These are phyloP conservation scores for Strigamia transsilvanica DNA, from an alignment of 2,888 invertebrate genomes.

Conservation along the genomic window DNA sequence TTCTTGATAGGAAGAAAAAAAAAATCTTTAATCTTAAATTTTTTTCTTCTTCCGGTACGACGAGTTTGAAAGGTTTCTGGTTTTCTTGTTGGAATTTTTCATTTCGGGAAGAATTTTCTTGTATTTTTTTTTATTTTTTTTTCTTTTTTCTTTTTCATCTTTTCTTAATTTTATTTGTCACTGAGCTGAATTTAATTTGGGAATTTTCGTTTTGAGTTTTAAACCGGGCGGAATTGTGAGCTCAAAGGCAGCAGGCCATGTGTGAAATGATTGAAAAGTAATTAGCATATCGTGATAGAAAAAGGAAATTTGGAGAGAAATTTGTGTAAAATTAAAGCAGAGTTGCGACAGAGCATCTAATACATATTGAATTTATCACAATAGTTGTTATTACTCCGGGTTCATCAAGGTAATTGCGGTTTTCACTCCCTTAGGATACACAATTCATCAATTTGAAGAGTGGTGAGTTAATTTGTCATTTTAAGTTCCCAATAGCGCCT, in stretches of 20 bases:
- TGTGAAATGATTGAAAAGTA: background rate
- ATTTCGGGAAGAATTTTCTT: background rate
- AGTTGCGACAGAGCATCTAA: background rate
- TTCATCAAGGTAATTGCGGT: constrained; percentile 39
- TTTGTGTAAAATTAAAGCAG: background rate
- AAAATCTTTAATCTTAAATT: constrained; percentile 16
- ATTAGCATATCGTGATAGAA: background rate
- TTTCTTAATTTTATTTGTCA: constrained; percentile 29
- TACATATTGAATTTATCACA: background rate
- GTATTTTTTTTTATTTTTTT: too few species aligned
- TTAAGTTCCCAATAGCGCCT: constrained; percentile 13
- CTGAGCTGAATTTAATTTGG: background rate
- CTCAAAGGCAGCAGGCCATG: background rate
- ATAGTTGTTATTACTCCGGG: constrained; percentile 15
- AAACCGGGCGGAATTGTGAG: background rate
- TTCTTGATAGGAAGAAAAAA: constrained; percentile 8
- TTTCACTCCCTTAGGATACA: constrained; percentile 41
- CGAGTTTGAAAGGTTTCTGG: background rate
- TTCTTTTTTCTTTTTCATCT: background rate
- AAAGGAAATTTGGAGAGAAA: background rate
- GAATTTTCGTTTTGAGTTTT: background rate
- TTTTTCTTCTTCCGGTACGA: background rate
- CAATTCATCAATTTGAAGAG: constrained; percentile 40
- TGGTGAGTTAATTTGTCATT: constrained; percentile 8
- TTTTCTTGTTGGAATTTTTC: constrained; percentile 34